A percentile compares a stretch with the other conserved stretches of the same genome.
Evolutionary conservation across 2,797 vertebrate species (phyloP).

Genomic region (Sebastolobus alascanus): DNA sequence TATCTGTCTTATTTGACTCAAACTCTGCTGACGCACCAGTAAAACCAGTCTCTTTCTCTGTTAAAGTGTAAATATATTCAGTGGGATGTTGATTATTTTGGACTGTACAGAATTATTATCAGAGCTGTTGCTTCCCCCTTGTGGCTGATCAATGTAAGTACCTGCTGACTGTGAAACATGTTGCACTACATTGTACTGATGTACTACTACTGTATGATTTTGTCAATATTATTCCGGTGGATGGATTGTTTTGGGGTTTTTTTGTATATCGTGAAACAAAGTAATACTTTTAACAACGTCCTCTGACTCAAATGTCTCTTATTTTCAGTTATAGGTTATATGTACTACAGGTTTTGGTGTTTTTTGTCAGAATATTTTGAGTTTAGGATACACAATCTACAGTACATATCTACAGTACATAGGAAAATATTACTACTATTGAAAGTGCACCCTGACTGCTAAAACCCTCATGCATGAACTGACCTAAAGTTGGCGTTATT

Average conservation of each 20-base stretch:
- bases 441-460: background rate
- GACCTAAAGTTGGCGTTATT: background rate
- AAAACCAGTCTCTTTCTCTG: background rate
- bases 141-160: slow-evolving; percentile 54
- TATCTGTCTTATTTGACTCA: background rate
- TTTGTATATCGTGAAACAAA: slow-evolving; percentile 67
- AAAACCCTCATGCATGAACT: background rate
- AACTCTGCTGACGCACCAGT: background rate
- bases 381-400: background rate
- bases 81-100: slow-evolving; percentile 43
- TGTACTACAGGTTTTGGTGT: too few relatives aligned
- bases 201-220: slow-evolving; percentile 49
- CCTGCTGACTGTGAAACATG: slow-evolving; percentile 65
- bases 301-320: slow-evolving; percentile 21
- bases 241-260: slow-evolving; percentile 19
- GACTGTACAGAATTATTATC: slow-evolving; percentile 43
- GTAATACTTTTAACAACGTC: slow-evolving; percentile 69
- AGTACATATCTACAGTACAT: too few relatives aligned
- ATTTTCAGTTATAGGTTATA: background rate
- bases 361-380: background rate
- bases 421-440: background rate
- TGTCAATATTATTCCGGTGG: slow-evolving; percentile 48
- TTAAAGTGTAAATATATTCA: slow-evolving; percentile 53
- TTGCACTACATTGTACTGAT: slow-evolving; percentile 70
- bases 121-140: slow-evolving; percentile 40